phyloP scores from a whole-genome alignment of 1,140 invertebrate genomes.

The Marisa cornuarietis region DNA sequence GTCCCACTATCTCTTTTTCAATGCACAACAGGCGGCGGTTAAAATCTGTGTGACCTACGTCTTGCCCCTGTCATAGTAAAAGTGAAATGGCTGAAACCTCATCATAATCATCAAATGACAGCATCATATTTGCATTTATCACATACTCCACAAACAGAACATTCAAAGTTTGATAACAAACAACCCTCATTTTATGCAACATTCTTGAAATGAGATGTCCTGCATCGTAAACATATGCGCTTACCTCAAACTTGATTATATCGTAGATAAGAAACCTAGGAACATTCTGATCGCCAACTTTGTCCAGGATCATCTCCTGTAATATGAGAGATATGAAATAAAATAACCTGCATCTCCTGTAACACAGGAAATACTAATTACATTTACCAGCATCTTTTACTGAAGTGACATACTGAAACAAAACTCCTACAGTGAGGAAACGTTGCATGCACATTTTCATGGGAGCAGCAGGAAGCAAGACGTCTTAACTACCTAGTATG shows the following conservation, averaged over 20 bases:
- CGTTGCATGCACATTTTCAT: too few species aligned
- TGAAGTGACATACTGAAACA: too few species aligned
- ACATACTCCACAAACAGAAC: not conserved
- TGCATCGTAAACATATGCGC: slow-evolving; percentile 11
- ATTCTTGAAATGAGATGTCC: not conserved
- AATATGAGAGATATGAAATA: slow-evolving; percentile 11
- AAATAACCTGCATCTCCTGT: too few species aligned
- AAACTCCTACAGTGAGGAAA: too few species aligned
- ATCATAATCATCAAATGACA: not conserved
- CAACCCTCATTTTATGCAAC: too few species aligned
- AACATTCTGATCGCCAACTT: slow-evolving; percentile 75
- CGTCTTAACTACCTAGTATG: too few species aligned
- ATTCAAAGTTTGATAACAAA: not conserved
- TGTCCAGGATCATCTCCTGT: slow-evolving; percentile 70
- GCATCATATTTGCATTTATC: not conserved
- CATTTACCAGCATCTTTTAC: too few species aligned
- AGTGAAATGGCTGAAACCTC: not conserved
- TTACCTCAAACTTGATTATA: slow-evolving; percentile 83
- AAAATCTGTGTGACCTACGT: slow-evolving; percentile 84
- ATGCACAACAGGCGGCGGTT: slow-evolving; percentile 82
- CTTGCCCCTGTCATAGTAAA: slow-evolving; percentile 69
- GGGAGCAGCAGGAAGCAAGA: too few species aligned
- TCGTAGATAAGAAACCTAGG: slow-evolving; percentile 97
- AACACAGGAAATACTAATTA: too few species aligned
- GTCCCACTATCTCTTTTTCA: slow-evolving; percentile 73